phyloP scores from a whole-genome alignment of 2,888 invertebrate genomes.

The Terebella lapidaria region DNA sequence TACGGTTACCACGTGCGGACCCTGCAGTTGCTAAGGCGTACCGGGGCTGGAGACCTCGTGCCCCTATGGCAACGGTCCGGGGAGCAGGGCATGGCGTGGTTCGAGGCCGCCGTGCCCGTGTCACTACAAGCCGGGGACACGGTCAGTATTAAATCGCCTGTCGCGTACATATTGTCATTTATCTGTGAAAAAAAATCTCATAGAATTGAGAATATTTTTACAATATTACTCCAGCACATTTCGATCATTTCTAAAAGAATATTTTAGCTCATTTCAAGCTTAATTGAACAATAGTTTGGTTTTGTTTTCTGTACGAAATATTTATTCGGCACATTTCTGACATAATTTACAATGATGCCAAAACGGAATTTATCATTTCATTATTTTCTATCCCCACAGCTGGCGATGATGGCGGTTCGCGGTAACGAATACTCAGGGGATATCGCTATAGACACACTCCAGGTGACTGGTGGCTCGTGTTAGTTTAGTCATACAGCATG shows the following conservation, averaged over 20 bases:
- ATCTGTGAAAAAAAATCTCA: too few species aligned
- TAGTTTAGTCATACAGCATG: background rate
- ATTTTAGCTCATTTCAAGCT: too few species aligned
- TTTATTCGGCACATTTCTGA: too few species aligned
- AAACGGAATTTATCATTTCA: too few species aligned
- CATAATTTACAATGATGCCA: too few species aligned
- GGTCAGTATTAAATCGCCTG: background rate
- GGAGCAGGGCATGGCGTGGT: background rate
- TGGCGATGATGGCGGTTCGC: background rate
- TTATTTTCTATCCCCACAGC: background rate
- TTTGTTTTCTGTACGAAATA: too few species aligned
- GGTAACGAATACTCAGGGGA: background rate
- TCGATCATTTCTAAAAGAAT: background rate
- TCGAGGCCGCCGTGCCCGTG: background rate
- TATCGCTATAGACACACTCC: background rate
- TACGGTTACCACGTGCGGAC: background rate
- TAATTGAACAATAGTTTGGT: too few species aligned
- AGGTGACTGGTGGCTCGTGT: background rate
- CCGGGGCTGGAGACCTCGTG: background rate
- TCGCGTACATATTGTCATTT: too few species aligned
- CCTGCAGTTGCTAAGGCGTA: background rate
- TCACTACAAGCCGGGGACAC: background rate
- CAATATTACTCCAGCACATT: background rate
- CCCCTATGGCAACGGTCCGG: background rate
- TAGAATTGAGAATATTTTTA: background rate